phyloP scores from a whole-genome alignment of 2,888 invertebrate species.

The Cyclophora albipunctata region DNA sequence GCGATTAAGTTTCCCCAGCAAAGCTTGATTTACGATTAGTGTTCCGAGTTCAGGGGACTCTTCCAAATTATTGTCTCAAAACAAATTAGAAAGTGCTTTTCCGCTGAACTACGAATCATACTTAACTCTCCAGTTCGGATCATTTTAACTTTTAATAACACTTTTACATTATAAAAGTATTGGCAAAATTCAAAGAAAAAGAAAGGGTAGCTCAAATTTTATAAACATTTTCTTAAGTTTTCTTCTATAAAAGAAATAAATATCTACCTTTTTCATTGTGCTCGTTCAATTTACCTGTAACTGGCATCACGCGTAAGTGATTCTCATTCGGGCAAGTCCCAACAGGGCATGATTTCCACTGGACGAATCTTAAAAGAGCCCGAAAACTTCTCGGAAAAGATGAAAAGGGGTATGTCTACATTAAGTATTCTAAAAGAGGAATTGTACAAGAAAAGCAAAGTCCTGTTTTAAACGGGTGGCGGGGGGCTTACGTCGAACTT shows the following conservation, averaged over 20 bases:
- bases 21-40: conserved; percentile 19
- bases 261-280: conserved; percentile 18
- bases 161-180: neutral
- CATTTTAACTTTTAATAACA: neutral
- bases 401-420: conserved; percentile 65
- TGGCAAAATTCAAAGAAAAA: conserved; percentile 1
- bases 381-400: conserved; percentile 56
- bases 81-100: too few species aligned
- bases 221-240: conserved; percentile 17
- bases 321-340: conserved; percentile 33
- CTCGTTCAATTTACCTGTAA: conserved; percentile 33
- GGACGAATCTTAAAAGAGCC: conserved; percentile 53
- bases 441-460: conserved; percentile 70
- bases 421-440: conserved; percentile 67
- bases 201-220: conserved; percentile 5
- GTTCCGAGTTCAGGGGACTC: neutral
- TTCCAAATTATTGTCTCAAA: too few species aligned
- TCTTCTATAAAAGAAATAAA: conserved; percentile 14
- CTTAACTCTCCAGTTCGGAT: too few species aligned
- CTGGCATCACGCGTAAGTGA: conserved; percentile 29
- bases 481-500: conserved; percentile 57
- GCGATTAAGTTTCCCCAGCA: conserved; percentile 48
- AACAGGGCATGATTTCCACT: conserved; percentile 50
- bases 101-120: too few species aligned
- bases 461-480: conserved; percentile 58